Evolutionary conservation across 1,140 invertebrate genomes (phyloP), one percentile per base, ranked within the genome.

Genomic region (Pristionchus pacificus): DNA sequence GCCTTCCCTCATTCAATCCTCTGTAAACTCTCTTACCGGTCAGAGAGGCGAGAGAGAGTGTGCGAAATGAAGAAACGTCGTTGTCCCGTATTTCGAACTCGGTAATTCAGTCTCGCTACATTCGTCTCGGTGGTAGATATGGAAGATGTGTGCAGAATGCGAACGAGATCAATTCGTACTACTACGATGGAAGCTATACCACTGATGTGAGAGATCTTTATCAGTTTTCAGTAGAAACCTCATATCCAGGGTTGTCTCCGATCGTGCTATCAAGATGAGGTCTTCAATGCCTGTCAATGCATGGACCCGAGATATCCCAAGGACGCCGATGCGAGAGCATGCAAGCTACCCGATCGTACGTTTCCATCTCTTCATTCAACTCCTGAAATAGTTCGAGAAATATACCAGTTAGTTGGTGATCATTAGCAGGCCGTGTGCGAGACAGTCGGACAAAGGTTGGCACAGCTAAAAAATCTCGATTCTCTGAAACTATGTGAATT

Each of bases 241-340:
- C 6, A 19, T 49, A 49, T 63, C 15, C 60, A 75, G 73, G 75
- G 75, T 15, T 77, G 75, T 31, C 68, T 77, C 19, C 73, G 75
- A 0, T 64, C 67, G 0, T 77, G 75, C 68, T 77, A 77, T 55
- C 75, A 77, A 55, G 73, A 77, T 31, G 57, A 25, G 31, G 66
- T 77, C 10, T 55, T 32, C 15, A 13, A 49, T 19, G 59, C 58
- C 2, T 76, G 74, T 32, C 60, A 32, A 19, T 77, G 75, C 58
- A 77, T 77, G 72, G 75, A 77, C 29, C 72, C 75, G 1, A 10
- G 75, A 1, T 77, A 71, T 33, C 74, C 75, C 1, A 67, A 27
- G 10, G 58, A 68, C 14, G 24, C 33, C n/a, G 64, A 68, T n/a
- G 49, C 38, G 14, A 25, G 63, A 0, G 28, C 66, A 0, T 77